phyloP scores from a whole-genome alignment of 92 coral and sea anemone species.

The Epizoanthus scotinus region DNA sequence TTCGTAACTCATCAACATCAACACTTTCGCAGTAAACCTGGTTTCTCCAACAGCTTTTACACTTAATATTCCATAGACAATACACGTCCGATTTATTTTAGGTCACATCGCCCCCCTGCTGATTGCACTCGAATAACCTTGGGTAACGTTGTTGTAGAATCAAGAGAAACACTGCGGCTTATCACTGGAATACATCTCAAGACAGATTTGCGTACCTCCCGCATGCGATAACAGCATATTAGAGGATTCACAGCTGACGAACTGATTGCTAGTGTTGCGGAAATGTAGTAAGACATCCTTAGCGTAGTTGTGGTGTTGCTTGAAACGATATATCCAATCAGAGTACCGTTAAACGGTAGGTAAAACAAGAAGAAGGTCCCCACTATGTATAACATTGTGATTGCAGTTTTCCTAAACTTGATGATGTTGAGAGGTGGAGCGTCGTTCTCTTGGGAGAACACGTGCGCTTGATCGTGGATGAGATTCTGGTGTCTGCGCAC shows the following conservation, averaged over 20 bases:
- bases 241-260: constrained; percentile 15
- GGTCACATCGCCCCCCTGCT: too few species aligned
- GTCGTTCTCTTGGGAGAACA: not conserved
- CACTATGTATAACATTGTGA: constrained; percentile 20
- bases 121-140: too few species aligned
- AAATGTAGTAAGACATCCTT: not conserved
- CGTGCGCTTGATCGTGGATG: not conserved
- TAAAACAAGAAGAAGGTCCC: constrained; percentile 24
- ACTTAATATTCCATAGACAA: too few species aligned
- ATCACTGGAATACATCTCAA: not conserved
- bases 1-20: too few species aligned
- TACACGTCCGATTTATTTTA: too few species aligned
- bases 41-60: too few species aligned
- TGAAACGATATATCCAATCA: not conserved
- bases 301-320: not conserved
- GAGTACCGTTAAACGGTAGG: constrained; percentile 1
- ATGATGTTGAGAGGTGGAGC: not conserved
- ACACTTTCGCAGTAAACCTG: too few species aligned
- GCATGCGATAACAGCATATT: constrained; percentile 16
- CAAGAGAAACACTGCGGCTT: not conserved
- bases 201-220: constrained; percentile 3
- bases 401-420: not conserved
- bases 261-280: constrained; percentile 1
- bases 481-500: not conserved
- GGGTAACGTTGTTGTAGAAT: too few species aligned